Evolutionary conservation across 2,113 vertebrate species (phyloP), one percentile per base, ranked within the genome.

Genomic region (Myiozetetes cayanensis): DNA sequence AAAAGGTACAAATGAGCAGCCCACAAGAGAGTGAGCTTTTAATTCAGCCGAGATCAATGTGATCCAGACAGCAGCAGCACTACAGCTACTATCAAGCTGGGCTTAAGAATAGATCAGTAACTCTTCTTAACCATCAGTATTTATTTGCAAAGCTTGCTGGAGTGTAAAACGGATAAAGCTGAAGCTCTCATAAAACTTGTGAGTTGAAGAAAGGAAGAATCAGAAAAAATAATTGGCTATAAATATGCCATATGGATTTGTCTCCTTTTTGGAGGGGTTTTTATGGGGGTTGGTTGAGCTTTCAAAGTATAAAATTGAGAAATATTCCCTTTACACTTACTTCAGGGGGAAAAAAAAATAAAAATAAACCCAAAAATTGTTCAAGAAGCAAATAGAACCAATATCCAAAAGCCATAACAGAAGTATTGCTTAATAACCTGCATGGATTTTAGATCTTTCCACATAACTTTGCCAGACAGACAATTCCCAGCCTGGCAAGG

Each of bases 201-300:
- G 15, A 94, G 80, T 31, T 79, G 78, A 94, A 85, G 82, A 90
- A 91, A 83, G 74, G 39, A 84, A 86, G 76, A 95, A 93, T 88
- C 82, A 71, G 85, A 56, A 78, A 78, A 89, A 93, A 93, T 93
- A 93, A 96, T 88, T 83, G 85, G 81, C 79, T 86, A 47, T 91
- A 96, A 94, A 94, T 89, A 94, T 85, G 59, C 50, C 75, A 80
- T 33, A 85, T 35, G 52, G 85, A 91, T 92, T 94, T 95, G 59
- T n/a, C 30, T 52, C 39, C 37, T 52, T 49, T 78, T 68, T 33
- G 50, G 35, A 63, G 35, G 35, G 58, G 30, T 80, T 84, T 95
- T 95, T 89, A 90, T 59, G 65, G 72, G 39, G 31, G 41, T 91
- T 44, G 86, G 75, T 58, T 63, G 67, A 91, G 75, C 47, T 90